Base-by-base conservation (phyloP, 1,140 invertebrate species). In the Diploscapter pachys region DNA sequence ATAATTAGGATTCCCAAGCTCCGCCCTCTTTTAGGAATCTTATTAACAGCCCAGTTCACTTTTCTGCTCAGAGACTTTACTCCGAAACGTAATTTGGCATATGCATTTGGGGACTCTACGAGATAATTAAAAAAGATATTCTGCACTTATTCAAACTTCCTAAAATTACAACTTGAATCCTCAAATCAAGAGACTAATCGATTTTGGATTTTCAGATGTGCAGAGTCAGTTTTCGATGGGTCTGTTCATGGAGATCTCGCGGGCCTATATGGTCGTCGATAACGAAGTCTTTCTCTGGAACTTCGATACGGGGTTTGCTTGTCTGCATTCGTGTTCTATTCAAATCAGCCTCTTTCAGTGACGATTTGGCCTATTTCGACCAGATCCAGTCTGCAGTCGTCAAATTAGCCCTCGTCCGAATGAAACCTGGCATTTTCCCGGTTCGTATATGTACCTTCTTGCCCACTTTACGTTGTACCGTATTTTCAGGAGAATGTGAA, bases 211-310 rank as follows among this genome's bases (percentile, higher is more conserved):
- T 77, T 67, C 50, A 93, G 92, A 93, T 89, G 91, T 94, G 88
- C 93, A 95, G 87, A 94, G 92, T 80, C 93, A 95, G 84, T 96
- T 93, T 85, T 91, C 93, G 87, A 96, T 97, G 92, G 96, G 96
- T 4, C 86, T 98, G 4, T 96, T 98, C 88, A 92, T 94, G 72
- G 94, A 96, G 86, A 96, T 99, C 79, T 92, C 91, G 51, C 89
- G 96, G 84, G 95, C 95, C 0, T 99, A 95, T 95, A 86, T 99
- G 31, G 93, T 94, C 50, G 94, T 99, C 82, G 96, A 99, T 84
- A 96, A 93, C 83, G 94, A 97, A 88, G 93, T 99, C 80, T 99
- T 96, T 89, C 90, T 98, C 2, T 97, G 94, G 94, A 92, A 92
- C 61, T 96, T 93, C 88, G 92, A 94, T 87, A 91, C 93, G 86